phyloP scores from a whole-genome alignment of 2,888 invertebrate genomes.

The Tetranychus truncatus region DNA sequence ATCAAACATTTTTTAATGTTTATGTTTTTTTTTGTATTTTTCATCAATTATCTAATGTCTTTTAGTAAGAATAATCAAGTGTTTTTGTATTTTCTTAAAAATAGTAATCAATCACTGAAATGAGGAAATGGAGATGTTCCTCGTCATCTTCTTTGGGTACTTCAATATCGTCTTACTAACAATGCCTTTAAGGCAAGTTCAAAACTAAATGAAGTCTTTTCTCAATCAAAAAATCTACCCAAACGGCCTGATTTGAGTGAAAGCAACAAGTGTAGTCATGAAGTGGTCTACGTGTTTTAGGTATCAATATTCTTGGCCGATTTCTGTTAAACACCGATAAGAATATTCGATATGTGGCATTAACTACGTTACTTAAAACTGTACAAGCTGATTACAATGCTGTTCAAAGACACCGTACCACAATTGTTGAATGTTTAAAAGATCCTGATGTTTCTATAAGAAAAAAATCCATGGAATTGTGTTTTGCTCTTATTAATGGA shows the following conservation, averaged over 20 bases:
- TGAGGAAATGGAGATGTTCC: background rate
- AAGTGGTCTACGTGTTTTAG: conserved; percentile 77
- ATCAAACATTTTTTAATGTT: too few relatives aligned
- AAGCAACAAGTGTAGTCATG: conserved; percentile 46
- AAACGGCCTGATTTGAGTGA: background rate
- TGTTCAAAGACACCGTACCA: conserved; percentile 91
- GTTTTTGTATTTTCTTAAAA: background rate
- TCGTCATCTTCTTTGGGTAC: background rate
- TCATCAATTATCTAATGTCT: background rate
- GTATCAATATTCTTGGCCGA: conserved; percentile 90
- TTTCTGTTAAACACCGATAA: conserved; percentile 97
- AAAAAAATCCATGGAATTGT: conserved; percentile 78
- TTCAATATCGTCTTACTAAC: background rate
- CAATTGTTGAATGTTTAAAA: conserved; percentile 88
- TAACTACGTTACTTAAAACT: conserved; percentile 85
- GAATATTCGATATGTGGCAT: conserved; percentile 87
- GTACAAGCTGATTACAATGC: conserved; percentile 93
- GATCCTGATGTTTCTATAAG: conserved; percentile 92
- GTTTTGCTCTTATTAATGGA: conserved; percentile 86
- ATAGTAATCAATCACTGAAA: background rate
- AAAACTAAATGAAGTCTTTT: background rate
- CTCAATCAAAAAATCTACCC: background rate
- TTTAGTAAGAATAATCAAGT: background rate
- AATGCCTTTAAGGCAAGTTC: background rate
- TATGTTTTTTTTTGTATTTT: background rate